Evolutionary conservation across 2,888 invertebrate genomes (phyloP), one percentile per base, ranked within the genome.

Genomic region (Drosophila quasianomalipes): DNA sequence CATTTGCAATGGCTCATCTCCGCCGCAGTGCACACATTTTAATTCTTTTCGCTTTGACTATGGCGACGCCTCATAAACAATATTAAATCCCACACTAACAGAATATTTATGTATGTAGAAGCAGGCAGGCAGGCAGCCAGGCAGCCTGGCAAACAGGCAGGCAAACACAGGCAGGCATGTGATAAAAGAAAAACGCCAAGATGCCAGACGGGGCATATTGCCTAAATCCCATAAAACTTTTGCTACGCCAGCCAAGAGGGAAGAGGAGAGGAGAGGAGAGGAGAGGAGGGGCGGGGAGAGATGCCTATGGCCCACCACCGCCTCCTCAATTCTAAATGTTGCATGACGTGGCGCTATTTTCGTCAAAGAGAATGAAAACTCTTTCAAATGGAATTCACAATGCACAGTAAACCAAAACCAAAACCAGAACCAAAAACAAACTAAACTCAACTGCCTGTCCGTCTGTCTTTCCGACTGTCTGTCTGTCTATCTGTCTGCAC

Each of bases 331-430:
- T 80, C 69, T 64, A 89, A 90, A 86, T 89, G 85, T 83, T 71
- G 71, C 86, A 75, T 89, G 90, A 90, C 89, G 89, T 77, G 89
- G 79, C 89, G 87, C 85, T 86, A 89, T 86, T 86, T 86, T 76
- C 67, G 84, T 76, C 77, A 77, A 62, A 67, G 70, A 64, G 57
- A 55, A 74, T 67, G 62, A 71, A 71, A 89, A 84, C 85, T 85
- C 83, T 87, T 87, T 89, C 62, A 66, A 82, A 68, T 62, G 59
- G 78, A 67, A 77, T 72, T 66, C 72, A 67, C 60, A 61, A 71
- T 63, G 73, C 68, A 44, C 61, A 57, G 59, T 55, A 59, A 35
- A 67, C 60, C 61, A 49, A 28, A 67, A 62, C 66, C 60, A 65
- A 75, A 74, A 53, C 31, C 31, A 30, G 30, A 31, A 52, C 35